Evolutionary conservation across 64 coral and sea anemone species (phyloP), one percentile per base, ranked within the genome.

Genomic region (Stylophora pistillata): DNA sequence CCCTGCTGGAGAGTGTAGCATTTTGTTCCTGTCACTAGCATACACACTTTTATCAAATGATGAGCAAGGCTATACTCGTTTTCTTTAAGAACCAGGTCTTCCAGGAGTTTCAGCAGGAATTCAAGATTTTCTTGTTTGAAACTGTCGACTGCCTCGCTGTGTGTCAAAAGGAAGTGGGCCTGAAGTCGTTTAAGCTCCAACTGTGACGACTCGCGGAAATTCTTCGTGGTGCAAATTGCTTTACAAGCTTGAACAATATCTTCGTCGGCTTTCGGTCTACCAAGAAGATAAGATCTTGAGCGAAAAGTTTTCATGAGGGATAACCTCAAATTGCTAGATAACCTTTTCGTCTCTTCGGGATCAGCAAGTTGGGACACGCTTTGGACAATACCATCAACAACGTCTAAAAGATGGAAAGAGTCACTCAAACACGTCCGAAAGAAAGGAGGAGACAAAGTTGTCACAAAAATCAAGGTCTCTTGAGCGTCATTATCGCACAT

Each of bases 11-110:
- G 56, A 4, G 53, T 93, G 32, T 91, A 94, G 20, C 76, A 16
- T 68, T 68, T 65, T 57, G 83, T 83, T 25, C 88, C 91, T 28
- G 63, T 85, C 18, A 98, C 79, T 30, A 87, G 91, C 32, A 91
- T 17, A 26, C 83, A 98, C 5, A 98, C 76, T 68, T 88, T 93
- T 56, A 98, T 88, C 15, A 98, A 31, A 31, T 98, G 91, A 29
- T 78, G 79, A 1, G 88, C 88, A 5, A 98, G 56, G 14, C 58
- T 53, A 9, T 73, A 79, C 15, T 92, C 86, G 34, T 89, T 55
- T 25, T 88, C 86, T 18, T 57, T 37, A 0, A 88, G 4, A 2
- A 95, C 94, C 53, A 95, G 32, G 0, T 95, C 94, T 56, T 89
- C 86, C 10, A 95, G 89, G 4, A 95, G 63, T 25, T 86, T 73